Conservation (phyloP, 2,113 vertebrate genomes). For the Pedionomus torquatus region DNA sequence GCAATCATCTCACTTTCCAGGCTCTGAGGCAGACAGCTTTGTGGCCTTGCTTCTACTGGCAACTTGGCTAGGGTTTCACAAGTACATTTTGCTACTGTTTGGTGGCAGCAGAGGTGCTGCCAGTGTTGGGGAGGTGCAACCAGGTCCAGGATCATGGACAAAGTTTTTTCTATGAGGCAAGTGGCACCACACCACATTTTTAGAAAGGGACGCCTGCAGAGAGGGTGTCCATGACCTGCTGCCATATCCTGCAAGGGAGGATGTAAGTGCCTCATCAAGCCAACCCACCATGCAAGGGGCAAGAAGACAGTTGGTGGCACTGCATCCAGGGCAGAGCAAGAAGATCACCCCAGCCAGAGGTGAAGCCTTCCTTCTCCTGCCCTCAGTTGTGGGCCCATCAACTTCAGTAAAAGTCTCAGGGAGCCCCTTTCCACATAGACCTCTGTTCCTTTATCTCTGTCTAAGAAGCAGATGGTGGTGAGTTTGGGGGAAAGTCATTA, state of each 20-base stretch:
- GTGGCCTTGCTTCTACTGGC: background rate
- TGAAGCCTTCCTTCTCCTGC: background rate
- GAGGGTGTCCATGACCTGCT: background rate
- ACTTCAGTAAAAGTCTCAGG: constrained; percentile 35
- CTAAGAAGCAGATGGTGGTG: background rate
- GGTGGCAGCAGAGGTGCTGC: background rate
- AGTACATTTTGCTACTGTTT: background rate
- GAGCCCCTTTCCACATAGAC: background rate
- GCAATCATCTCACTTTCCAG: background rate
- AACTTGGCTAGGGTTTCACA: background rate
- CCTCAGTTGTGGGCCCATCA: background rate
- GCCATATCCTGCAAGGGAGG: fast-evolving
- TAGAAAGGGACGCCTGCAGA: background rate
- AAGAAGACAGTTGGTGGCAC: background rate
- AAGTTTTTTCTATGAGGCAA: background rate
- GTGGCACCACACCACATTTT: background rate
- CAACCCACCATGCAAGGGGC: background rate
- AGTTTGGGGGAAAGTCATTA: background rate
- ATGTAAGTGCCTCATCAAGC: background rate
- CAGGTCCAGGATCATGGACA: background rate
- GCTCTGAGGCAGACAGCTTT: background rate
- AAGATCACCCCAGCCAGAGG: background rate
- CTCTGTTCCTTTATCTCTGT: background rate
- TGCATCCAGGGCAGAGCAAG: background rate
- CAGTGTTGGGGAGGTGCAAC: background rate